Evolutionary conservation across 2,113 vertebrate genomes (phyloP), one percentile per base, ranked within the genome.

Genomic region (Chlorodrepanis virens): DNA sequence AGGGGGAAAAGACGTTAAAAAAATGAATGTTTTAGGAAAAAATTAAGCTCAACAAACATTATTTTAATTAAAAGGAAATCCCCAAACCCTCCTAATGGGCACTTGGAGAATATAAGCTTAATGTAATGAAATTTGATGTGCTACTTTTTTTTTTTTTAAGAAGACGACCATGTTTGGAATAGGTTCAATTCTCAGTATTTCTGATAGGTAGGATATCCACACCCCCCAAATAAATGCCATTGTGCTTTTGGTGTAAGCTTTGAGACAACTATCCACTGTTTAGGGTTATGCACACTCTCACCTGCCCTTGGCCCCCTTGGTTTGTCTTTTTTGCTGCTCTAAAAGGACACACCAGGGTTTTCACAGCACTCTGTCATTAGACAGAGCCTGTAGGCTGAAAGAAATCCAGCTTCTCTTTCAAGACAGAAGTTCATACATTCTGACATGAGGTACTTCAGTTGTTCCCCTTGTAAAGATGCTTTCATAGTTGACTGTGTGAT

Each of bases 1-100:
- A 22, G 24, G 35, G 39, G 42, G 25, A 33, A 95, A 96, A 87
- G 28, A 89, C 90, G 83, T 92, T 94, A 94, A 94, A 94, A 96
- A 96, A 92, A 92, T 63, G 86, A 92, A 93, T 81, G 68, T 68
- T 94, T 94, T 93, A 95, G 76, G 90, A 95, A 96, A 95, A 96
- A 84, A 93, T 60, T 94, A 90, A 93, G 92, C 92, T 93, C 92
- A 87, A 91, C 33, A 90, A 96, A 92, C 80, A 92, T 89, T 78
- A 93, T 87, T 93, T 96, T 96, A 93, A 97, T 96, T 96, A 97
- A 96, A 97, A 93, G 88, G 90, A 95, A 97, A 97, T 84, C 93
- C 72, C 82, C 44, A 95, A 95, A 86, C 76, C 23, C 54, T 90
- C 40, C 57, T 96, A 95, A 96, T 70, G 45, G 72, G 88, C 95